Conservation (phyloP, 2,113 vertebrate species). For the Malurus melanocephalus region DNA sequence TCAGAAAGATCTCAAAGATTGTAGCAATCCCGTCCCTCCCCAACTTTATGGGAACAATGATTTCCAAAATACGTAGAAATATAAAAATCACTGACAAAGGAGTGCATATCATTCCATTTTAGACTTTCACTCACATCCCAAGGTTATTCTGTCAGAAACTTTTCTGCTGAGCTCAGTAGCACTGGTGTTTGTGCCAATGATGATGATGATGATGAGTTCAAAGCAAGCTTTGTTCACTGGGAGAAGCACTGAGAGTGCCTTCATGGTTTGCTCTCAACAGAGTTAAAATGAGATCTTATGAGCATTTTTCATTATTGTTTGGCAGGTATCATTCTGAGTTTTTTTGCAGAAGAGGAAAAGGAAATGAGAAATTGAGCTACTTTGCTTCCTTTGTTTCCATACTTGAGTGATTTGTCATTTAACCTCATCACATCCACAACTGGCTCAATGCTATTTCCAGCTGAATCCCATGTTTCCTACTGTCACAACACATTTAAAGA, state of each 20-base stretch:
- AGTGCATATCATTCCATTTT: not conserved
- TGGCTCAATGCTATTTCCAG: not conserved
- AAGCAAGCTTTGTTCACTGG: not conserved
- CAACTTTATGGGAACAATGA: not conserved
- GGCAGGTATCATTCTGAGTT: not conserved
- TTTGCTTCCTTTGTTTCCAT: conserved; percentile 9
- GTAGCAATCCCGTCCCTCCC: not conserved
- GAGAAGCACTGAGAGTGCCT: not conserved
- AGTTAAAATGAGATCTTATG: not conserved
- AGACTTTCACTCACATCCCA: not conserved
- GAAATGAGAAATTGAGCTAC: conserved; percentile 44
- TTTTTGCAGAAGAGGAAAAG: conserved; percentile 8
- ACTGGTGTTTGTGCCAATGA: not conserved
- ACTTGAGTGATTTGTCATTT: not conserved
- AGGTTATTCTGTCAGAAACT: not conserved
- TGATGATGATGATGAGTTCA: not conserved
- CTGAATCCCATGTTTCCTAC: not conserved
- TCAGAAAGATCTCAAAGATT: not conserved
- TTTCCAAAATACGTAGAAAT: not conserved
- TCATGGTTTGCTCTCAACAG: not conserved
- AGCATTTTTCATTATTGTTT: not conserved
- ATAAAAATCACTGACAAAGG: not conserved
- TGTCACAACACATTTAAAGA: not conserved
- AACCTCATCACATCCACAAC: conserved; percentile 36
- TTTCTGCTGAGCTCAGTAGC: not conserved